Evolutionary conservation across 2,888 invertebrate genomes (phyloP), one percentile per base, ranked within the genome.

Genomic region (Onthophagus sagittarius): DNA sequence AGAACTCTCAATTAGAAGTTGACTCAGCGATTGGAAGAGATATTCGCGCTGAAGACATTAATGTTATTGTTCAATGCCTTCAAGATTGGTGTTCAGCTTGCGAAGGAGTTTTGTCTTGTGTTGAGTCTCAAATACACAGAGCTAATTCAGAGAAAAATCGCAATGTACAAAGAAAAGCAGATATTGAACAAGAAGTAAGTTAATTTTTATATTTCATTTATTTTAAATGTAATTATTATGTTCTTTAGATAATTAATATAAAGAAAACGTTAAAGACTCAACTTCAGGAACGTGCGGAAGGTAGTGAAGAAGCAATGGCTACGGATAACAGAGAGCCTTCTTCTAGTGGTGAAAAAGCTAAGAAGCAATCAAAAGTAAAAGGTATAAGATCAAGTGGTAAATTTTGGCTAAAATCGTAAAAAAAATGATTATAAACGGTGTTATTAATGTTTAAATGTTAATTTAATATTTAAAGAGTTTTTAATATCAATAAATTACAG

Each of bases 11-110:
- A 77, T 88, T 98, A 62, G 98, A 98, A 86, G 93, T 98, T 0
- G 98, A 98, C 84, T 97, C 94, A 80, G 96, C 98, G 0, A 90
- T 98, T 53, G 98, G 98, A 0, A 89, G 98, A 14, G 98, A 99
- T 82, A 97, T 98, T 33, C 90, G 93, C 53, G 90, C 93, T 0
- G 94, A 93, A 71, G 95, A 97, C 82, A 90, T 97, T 0, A 89
- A 92, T 9, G 89, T 91, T 73, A 96, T 98, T 70, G 92, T 94
- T 0, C 90, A 91, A 75, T 95, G 94, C 6, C 86, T 96, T 23
- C 92, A 94, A 65, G 93, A 94, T 78, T 96, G 97, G 98, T 96
- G 96, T 82, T 91, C 93, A 76, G 90, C 94, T 0, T 98, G 97
- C 82, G 96, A 97, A 82, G 91, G 92, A 2, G 95, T 98, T 23